These are phyloP conservation scores for Malurus splendens DNA, from an alignment of 2,797 vertebrate species.

Conservation along the genomic window DNA sequence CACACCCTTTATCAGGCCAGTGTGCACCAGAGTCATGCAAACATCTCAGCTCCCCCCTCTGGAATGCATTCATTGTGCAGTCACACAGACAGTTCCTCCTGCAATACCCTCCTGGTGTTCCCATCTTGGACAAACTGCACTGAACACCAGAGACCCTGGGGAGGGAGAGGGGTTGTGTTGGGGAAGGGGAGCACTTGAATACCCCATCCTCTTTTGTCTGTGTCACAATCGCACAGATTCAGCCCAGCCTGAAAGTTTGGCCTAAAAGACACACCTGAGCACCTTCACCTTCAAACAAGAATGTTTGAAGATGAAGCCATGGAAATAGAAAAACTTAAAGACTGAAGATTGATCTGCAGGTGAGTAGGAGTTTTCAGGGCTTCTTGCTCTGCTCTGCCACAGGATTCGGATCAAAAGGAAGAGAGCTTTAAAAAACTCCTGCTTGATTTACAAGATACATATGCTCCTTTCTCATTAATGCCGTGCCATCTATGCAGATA, in stretches of 20 bases:
- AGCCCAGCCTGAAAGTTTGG: neutral
- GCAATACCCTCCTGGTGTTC: neutral
- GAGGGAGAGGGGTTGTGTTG: neutral
- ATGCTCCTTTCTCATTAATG: neutral
- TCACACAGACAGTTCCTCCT: neutral
- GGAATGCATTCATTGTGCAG: neutral
- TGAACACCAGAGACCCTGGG: neutral
- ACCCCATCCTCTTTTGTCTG: fast-evolving
- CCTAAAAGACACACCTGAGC: neutral
- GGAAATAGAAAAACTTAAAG: neutral
- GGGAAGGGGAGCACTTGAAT: neutral
- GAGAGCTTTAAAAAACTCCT: neutral
- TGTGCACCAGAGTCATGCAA: neutral
- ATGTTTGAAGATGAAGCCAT: neutral
- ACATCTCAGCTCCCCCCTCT: neutral
- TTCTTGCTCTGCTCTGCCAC: neutral
- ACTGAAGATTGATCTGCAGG: neutral
- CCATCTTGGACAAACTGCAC: neutral
- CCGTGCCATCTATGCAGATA: fast-evolving
- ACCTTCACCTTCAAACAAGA: neutral
- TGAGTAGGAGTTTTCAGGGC: neutral
- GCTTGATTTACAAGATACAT: neutral
- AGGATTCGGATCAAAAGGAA: neutral
- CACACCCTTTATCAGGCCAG: neutral
- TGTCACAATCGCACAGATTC: neutral